Conservation (phyloP, 2,113 vertebrate genomes). For the Gasterosteus nipponicus region DNA sequence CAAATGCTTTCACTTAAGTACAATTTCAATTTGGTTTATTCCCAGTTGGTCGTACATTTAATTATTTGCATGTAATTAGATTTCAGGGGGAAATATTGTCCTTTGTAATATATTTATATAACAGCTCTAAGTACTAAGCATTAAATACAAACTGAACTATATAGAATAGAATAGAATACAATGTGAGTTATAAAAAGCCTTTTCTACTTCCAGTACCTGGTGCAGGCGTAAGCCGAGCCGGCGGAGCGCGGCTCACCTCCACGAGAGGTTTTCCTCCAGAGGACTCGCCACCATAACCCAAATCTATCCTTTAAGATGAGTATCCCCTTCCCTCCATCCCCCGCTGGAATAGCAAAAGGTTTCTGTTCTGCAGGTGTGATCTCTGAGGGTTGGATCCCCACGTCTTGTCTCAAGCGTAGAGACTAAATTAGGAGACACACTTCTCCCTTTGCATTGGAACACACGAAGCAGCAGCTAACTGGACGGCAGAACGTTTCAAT, state of each 20-base stretch:
- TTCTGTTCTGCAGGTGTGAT: conserved; percentile 65
- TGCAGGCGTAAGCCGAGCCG: conserved; percentile 38
- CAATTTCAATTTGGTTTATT: not conserved
- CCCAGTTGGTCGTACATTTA: not conserved
- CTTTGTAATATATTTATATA: not conserved
- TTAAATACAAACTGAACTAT: not conserved
- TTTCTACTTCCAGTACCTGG: conserved; percentile 11
- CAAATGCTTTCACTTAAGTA: no score
- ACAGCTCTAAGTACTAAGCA: not conserved
- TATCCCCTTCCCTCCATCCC: conserved; percentile 66
- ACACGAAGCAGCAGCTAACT: conserved; percentile 8
- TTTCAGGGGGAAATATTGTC: not conserved
- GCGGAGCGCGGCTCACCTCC: conserved; percentile 43
- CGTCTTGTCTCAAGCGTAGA: conserved; percentile 42
- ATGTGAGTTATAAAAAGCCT: no score
- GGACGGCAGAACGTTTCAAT: not conserved
- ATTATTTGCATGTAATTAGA: not conserved
- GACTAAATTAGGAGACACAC: conserved; percentile 28
- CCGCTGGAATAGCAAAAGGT: conserved; percentile 66
- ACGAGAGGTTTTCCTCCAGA: conserved; percentile 56
- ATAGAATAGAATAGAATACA: not conserved
- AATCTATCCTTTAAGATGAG: conserved; percentile 77
- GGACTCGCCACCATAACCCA: conserved; percentile 65
- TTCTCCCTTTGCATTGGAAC: conserved; percentile 6
- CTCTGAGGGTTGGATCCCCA: conserved; percentile 52